Base-by-base conservation (phyloP, 2,888 invertebrate species). In the Cremastobaeus sp. region DNA sequence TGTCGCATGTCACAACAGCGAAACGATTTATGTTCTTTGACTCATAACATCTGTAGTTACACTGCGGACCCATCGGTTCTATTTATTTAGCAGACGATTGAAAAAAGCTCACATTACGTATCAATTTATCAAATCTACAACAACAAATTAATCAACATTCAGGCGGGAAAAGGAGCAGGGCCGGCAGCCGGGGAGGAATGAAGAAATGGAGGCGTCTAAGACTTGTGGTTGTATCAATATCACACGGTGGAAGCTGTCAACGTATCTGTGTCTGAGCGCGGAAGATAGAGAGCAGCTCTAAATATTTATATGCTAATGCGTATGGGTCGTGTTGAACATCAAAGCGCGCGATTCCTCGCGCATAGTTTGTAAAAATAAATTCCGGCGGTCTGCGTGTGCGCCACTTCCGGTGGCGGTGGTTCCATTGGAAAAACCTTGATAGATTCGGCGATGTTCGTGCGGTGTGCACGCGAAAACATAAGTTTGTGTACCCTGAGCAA, bases 331-430 rank as follows among this genome's bases (percentile, higher is more conserved):
- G 81, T 79, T 79, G 79, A 84, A 86, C 85, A 86, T 86, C 86
- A 86, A 86, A 86, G 86, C 82, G 77, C 54, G 41, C 59, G 45
- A 70, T 79, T 80, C 65, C 80, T 79, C 78, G 81, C 81, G 82
- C 82, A 80, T 83, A 83, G 79, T 84, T 82, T 79, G 83, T 84
- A 81, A 84, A 86, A 86, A 86, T 86, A 86, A 84, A 86, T 86
- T 84, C 82, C 78, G 78, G 76, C 69, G 55, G 55, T 34, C 59
- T 62, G 62, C 59, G 50, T 35, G 59, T 32, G 41, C 39, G 47
- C 60, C 28, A 64, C 59, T 72, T 72, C 72, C 72, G 72, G 64
- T 54, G 57, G 55, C 47, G 55, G 37, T 3, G 12, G 15, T 32
- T 47, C 28, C 30, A 20, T 21, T 35, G 43, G 41, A 25, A 25